phyloP scores from a whole-genome alignment of 2,888 invertebrate species.

The Lithophane leautieri region DNA sequence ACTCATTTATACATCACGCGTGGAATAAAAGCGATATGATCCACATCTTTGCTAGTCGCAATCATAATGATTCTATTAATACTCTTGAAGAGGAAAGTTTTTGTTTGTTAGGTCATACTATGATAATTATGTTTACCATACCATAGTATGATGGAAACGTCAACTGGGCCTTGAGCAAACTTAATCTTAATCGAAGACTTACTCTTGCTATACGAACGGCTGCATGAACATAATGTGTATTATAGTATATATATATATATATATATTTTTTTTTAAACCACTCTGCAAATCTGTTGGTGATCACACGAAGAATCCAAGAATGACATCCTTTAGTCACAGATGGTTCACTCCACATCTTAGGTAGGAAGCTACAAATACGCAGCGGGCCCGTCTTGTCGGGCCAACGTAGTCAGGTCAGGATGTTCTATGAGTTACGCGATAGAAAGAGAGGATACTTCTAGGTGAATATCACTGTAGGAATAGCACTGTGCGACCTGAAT shows the following conservation, averaged over 20 bases:
- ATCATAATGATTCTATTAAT: constrained; percentile 37
- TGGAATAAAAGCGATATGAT: constrained; percentile 24
- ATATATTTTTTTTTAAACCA: no score
- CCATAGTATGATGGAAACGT: not conserved
- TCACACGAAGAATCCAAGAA: not conserved
- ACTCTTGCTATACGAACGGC: no score
- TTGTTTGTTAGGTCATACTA: constrained; percentile 26
- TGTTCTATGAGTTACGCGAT: no score
- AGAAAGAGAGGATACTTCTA: no score
- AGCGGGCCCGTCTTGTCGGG: no score
- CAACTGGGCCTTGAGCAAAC: not conserved
- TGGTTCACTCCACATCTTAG: no score
- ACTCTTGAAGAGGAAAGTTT: constrained; percentile 26
- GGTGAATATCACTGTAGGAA: no score
- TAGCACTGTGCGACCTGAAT: no score
- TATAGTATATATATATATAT: no score
- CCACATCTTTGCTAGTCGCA: constrained; percentile 30
- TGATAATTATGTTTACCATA: constrained; percentile 3
- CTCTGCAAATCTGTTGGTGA: not conserved
- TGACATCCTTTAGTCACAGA: no score
- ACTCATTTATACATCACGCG: constrained; percentile 33
- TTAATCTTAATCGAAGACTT: constrained; percentile 3
- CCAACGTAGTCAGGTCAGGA: no score
- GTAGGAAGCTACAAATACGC: no score
- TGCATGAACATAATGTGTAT: not conserved